Evolutionary conservation across 2,888 invertebrate genomes (phyloP), one percentile per base, ranked within the genome.

Genomic region (Serripes groenlandicus): DNA sequence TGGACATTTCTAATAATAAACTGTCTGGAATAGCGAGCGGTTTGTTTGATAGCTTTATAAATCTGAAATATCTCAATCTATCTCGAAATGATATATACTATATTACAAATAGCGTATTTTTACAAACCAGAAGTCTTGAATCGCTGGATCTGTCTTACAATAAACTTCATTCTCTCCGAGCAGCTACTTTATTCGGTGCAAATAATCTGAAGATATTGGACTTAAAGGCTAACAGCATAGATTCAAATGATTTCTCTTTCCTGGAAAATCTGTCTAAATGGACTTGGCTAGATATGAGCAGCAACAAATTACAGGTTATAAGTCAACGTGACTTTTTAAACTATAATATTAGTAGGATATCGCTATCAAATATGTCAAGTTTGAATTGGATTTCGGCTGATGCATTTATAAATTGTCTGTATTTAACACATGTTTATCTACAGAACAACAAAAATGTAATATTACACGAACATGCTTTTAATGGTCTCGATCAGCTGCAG

Each of bases 51-150:
- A 66, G 42, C 42, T 35, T 66, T 21, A 26, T 23, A 26, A 66
- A 42, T 42, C 42, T 66, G 15, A 66, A 35, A 66, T 66, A n/a
- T 23, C 37, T 66, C 42, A 42, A 66, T 42, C 66, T 66, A 18
- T 66, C 66, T 28, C 66, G 37, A n/a, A 66, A 66, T 42, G 21
- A 66, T 4, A 66, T 66, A 66, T 15, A 42, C 21, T 66, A 42
- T 42, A 66, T 66, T 4, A 26, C 66, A 7, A 30, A 35, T 4
- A 42, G 35, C 28, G 66, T n/a, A 11, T 66, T 66, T 26, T n/a
- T 37, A 42, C 66, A 23, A 26, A 42, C 66, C 9, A 18, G 26
- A 15, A 66, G 42, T 26, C 42, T 66, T 23, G 35, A 35, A 42
- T 26, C 26, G 11, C 2, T 66, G 15, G 42, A 66, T 26, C 37